Base-by-base conservation (phyloP, 2,113 vertebrate species). In the Prionailurus viverrinus region DNA sequence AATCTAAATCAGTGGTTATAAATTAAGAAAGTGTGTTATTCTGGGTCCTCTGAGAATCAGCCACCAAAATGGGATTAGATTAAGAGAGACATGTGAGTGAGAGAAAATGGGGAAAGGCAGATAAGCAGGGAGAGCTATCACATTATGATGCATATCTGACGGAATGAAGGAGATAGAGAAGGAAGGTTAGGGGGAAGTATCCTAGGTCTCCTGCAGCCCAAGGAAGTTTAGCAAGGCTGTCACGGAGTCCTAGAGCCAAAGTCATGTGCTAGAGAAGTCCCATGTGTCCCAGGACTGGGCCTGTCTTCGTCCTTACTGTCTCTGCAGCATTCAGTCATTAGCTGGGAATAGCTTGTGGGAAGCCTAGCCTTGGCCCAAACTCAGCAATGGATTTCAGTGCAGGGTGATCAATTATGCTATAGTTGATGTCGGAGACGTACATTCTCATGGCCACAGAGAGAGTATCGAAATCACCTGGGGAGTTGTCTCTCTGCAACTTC, bases 21-120 rank as follows among this genome's bases (percentile, higher is more conserved):
- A 92, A 89, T 74, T 97, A 94, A 82, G 95, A 69, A 96, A 95
- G 58, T 91, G 29, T 97, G 73, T 90, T 97, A 97, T 95, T 97
- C 86, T 96, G 76, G 92, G 68, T 74, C 69, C 55, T 86, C n/a
- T 74, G 94, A 92, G 80, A 87, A 85, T 74, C 95, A 87, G 86
- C 41, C 4, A 25, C 90, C 85, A 81, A 85, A 74, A 95, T 31
- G 27, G 36, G 61, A 91, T 63, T 96, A 79, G 69, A 73, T 83
- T 87, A 89, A 96, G 66, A 92, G 65, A 93, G 89, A 95, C 73
- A 86, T 89, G 81, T 90, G 73, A 53, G 14, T 33, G 41, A 92
- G n/a, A 89, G 83, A 68, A 93, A 41, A 74, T 18, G 23, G 31
- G 41, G n/a, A 83, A 71, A 65, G 58, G 74, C 68, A 78, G 71